Percentiles rank a stretch among this genome's conserved stretches.
These are phyloP conservation scores for Styela clava DNA, from an alignment of 23 tunicate genomes.

Conservation along the genomic window DNA sequence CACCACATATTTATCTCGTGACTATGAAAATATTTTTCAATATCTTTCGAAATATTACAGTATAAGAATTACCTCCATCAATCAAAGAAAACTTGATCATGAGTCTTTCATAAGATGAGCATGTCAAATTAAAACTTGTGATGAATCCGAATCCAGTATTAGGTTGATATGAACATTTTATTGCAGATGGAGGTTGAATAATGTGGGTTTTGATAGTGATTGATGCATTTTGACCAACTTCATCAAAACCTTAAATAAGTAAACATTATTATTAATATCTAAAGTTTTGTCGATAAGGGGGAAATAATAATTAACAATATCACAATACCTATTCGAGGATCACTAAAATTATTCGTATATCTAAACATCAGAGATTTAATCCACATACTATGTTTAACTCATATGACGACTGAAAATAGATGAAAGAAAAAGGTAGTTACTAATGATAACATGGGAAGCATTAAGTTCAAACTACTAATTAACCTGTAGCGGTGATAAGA, in stretches of 20 bases:
- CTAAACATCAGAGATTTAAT: too few relatives aligned
- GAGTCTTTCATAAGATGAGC: background rate
- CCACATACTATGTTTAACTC: background rate
- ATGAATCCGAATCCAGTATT: background rate
- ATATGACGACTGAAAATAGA: background rate
- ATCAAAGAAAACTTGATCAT: background rate
- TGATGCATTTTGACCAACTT: background rate
- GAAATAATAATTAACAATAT: too few relatives aligned
- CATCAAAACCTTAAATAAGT: conserved; percentile 4
- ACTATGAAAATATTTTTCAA: too few relatives aligned
- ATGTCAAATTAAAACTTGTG: background rate
- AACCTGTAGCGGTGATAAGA: background rate
- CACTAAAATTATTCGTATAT: too few relatives aligned
- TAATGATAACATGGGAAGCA: too few relatives aligned
- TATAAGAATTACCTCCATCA: background rate
- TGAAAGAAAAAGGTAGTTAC: background rate
- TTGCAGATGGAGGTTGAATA: background rate
- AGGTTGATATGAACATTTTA: background rate
- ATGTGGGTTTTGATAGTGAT: background rate
- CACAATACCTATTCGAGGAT: too few relatives aligned
- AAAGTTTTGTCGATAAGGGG: too few relatives aligned
- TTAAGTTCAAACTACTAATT: too few relatives aligned
- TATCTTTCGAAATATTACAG: background rate
- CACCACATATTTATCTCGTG: too few relatives aligned
- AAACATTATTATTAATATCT: too few relatives aligned